Percentiles rank a stretch among this genome's conserved stretches.
phyloP scores from a whole-genome alignment of 1,140 invertebrate species.

The Arion vulgaris region DNA sequence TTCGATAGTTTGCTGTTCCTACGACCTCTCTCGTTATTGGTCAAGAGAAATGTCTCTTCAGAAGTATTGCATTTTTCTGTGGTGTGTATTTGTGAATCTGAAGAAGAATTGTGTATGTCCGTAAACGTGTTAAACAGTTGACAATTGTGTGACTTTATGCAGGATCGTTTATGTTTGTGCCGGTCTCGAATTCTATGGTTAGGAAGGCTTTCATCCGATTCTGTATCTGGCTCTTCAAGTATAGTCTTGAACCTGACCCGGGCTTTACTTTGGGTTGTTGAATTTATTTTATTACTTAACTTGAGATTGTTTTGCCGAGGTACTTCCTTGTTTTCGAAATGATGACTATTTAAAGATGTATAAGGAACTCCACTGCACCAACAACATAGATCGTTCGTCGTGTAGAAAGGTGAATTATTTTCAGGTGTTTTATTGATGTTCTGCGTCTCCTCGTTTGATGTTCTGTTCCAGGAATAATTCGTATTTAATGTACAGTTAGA shows the following conservation, averaged over 20 bases:
- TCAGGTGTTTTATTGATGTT: neutral
- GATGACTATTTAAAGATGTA: neutral
- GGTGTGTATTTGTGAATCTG: neutral
- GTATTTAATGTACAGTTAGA: neutral
- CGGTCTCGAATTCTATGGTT: neutral
- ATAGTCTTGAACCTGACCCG: neutral
- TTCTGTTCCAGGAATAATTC: neutral
- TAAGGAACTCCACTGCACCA: neutral
- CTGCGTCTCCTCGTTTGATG: neutral
- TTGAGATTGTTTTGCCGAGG: neutral
- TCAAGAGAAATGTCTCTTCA: neutral
- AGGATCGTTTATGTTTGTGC: neutral
- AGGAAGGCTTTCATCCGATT: neutral
- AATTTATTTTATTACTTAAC: no score
- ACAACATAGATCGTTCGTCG: neutral
- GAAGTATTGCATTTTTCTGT: neutral
- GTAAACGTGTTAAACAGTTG: neutral
- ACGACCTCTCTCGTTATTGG: no score
- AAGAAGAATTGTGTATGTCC: neutral
- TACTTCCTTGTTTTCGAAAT: neutral
- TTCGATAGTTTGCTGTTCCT: neutral
- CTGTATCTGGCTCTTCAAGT: neutral
- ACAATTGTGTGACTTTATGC: neutral
- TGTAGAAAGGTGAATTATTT: neutral
- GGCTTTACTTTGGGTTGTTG: neutral